Evolutionary conservation across 1,140 invertebrate species (phyloP), one percentile per base, ranked within the genome.

Genomic region (Aleiodes sp.): DNA sequence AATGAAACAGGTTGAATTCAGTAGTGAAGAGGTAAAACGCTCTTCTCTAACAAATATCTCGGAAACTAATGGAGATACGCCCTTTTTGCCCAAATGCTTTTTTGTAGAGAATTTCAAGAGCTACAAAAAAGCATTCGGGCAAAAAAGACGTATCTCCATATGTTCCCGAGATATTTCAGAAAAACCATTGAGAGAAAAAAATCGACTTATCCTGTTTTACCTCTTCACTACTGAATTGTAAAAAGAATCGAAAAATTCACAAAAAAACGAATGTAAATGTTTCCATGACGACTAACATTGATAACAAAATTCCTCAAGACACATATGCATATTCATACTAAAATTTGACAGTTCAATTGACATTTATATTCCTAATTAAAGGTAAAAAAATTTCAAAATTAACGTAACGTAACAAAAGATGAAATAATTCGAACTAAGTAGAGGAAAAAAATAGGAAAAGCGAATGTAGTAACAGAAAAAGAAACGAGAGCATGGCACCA

Each of bases 401-500:
- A 26, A 59, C 1, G 12, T 28, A 14, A 59, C 12, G 28, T 14
- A 31, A 59, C 24, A 26, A 28, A 59, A 59, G 16, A 31, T 59
- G 12, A n/a, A 59, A 43, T 14, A 43, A 3, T 41, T 8, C n/a
- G n/a, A 43, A 43, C n/a, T 43, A 35, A 35, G 10, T 10, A 10
- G 7, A 9, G 39, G n/a, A 6, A 43, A 65, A 65, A 0, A 29
- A 57, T 29, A 33, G 26, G 14, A 14, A n/a, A 14, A 14, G 9
- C 37, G 29, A 35, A 31, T n/a, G 2, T 6, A 12, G 12, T 21
- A 52, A 61, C 33, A n/a, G 39, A 68, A 41, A 24, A 59, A 24
- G 64, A 26, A 31, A 35, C 65, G 37, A 65, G 33, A 60, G 19
- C 39, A 73, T 70, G 65, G 62, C 24, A 21, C 28, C 64, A 3